Percentiles rank a stretch among this genome's conserved stretches.
Conservation (phyloP, 2,113 vertebrate genomes). For the Anguilla rostrata region DNA sequence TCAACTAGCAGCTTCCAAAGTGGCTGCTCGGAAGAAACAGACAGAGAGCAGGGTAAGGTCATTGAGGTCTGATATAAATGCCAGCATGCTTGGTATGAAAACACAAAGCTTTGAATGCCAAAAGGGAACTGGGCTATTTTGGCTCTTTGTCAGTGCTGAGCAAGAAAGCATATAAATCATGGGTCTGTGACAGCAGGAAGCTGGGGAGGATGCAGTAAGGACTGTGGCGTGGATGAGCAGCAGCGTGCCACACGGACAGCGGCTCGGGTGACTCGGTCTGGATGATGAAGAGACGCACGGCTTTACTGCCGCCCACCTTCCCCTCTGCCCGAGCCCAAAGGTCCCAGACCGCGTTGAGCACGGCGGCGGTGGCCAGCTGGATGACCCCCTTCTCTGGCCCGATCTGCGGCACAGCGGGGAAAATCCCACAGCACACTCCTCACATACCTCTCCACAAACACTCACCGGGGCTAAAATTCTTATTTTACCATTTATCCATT, state of each 20-base stretch:
- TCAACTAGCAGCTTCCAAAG: conserved; percentile 78
- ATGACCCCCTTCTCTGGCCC: conserved; percentile 77
- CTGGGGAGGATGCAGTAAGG: no score
- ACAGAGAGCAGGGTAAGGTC: neutral
- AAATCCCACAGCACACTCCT: neutral
- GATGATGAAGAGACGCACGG: neutral
- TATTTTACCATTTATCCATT: neutral
- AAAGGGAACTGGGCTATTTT: no score
- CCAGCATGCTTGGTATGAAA: neutral
- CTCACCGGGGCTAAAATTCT: neutral
- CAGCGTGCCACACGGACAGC: neutral
- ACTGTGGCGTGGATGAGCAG: no score
- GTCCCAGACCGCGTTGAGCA: conserved; percentile 81
- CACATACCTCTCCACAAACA: neutral
- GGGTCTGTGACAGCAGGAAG: no score
- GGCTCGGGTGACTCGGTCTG: no score
- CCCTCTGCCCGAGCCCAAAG: conserved; percentile 74
- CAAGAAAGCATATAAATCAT: neutral
- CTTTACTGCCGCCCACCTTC: conserved; percentile 59
- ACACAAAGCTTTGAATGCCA: neutral
- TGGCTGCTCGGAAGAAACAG: conserved; percentile 58
- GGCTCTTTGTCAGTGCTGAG: neutral
- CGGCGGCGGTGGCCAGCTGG: conserved; percentile 67
- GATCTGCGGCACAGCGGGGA: conserved; percentile 53
- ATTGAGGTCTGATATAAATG: neutral